Percentiles rank a stretch among this genome's conserved stretches.
Conservation (phyloP, 2,113 vertebrate species). For the Corythaixoides concolor region DNA sequence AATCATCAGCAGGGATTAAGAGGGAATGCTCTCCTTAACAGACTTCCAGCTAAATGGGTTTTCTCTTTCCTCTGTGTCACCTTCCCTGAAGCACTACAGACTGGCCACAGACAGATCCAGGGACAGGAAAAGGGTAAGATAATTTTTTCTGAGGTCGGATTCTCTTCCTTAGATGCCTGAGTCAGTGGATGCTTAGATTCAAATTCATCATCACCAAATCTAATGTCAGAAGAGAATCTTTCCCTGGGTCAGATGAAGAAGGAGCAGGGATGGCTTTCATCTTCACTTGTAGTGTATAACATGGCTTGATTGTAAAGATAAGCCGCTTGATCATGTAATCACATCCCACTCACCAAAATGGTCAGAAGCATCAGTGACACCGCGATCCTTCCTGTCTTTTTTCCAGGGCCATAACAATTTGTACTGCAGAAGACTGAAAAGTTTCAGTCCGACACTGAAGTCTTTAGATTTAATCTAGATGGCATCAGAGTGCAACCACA, state of each 20-base stretch:
- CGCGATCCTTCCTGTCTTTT: background rate
- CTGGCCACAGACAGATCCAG: background rate
- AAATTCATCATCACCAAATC: background rate
- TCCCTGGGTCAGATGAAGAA: background rate
- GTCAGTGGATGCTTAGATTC: background rate
- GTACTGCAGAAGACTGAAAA: background rate
- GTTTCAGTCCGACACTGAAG: background rate
- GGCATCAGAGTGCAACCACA: background rate
- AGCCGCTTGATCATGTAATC: background rate
- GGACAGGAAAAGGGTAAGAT: background rate
- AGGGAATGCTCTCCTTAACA: background rate
- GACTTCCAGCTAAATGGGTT: background rate
- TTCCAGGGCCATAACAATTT: background rate
- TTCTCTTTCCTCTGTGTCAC: background rate
- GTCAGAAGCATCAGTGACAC: background rate
- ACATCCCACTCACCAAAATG: background rate
- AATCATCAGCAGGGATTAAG: background rate
- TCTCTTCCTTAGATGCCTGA: fast-evolving
- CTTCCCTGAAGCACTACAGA: background rate
- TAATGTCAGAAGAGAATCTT: background rate
- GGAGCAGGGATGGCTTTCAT: background rate
- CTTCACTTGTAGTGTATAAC: background rate
- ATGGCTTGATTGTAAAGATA: background rate
- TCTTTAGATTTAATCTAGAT: background rate
- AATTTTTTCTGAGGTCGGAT: background rate